These are phyloP conservation scores for Pangasius larnaudii DNA, from an alignment of 2,797 vertebrate genomes.

Conservation along the genomic window DNA sequence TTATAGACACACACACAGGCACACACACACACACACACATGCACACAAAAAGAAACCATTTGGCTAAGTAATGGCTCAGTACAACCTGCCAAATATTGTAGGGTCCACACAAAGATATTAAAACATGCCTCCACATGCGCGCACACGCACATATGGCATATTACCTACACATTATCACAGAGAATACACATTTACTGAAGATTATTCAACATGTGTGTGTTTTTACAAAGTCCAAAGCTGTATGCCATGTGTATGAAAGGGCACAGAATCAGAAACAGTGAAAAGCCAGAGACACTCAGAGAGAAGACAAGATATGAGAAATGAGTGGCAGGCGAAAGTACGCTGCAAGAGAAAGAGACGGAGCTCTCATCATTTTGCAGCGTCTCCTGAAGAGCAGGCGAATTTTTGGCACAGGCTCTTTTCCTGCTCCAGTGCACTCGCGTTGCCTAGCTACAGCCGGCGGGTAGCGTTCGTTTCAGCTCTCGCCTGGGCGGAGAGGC, in stretches of 20 bases:
- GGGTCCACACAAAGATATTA: too few relatives aligned
- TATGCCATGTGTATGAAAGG: background rate
- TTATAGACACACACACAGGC: background rate
- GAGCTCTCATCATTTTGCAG: slow-evolving; percentile 26
- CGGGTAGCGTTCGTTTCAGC: slow-evolving; percentile 30
- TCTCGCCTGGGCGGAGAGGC: slow-evolving; percentile 17
- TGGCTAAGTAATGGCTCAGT: background rate
- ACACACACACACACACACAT: background rate
- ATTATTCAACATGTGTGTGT: slow-evolving; percentile 6
- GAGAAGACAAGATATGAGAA: slow-evolving; percentile 11
- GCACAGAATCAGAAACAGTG: background rate
- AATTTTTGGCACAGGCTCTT: slow-evolving; percentile 45
- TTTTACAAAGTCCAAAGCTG: background rate
- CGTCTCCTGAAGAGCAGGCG: slow-evolving; percentile 24
- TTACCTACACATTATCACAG: background rate
- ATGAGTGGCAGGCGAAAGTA: slow-evolving; percentile 17
- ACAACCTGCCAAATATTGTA: background rate
- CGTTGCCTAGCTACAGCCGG: slow-evolving; percentile 50
- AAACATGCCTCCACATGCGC: too few relatives aligned
- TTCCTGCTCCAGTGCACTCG: slow-evolving; percentile 33
- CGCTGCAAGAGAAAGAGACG: slow-evolving; percentile 22
- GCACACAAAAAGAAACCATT: background rate
- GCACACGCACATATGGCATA: background rate
- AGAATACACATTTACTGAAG: background rate
- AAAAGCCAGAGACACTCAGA: background rate